Percentiles rank a stretch among this genome's conserved stretches.
Evolutionary conservation across 2,888 invertebrate species (phyloP).

Genomic region (Choreutis nemorana): DNA sequence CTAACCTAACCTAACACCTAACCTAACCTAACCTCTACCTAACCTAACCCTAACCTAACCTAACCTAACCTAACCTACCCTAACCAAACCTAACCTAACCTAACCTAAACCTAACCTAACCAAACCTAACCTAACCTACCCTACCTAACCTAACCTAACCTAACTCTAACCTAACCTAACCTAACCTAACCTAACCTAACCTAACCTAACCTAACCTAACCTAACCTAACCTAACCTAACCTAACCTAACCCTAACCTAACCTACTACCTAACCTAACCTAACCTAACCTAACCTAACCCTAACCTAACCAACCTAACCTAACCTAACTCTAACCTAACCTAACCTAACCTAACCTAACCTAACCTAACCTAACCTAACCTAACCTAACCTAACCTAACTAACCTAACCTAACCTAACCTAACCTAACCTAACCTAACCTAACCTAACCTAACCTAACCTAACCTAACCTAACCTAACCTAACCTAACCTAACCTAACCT

Average conservation of each 20-base stretch:
- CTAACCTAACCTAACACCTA: slow-evolving; percentile 2
- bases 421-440: slow-evolving; percentile 10
- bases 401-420: slow-evolving; percentile 8
- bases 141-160: slow-evolving; percentile 9
- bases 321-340: slow-evolving; percentile 10
- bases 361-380: slow-evolving; percentile 11
- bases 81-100: slow-evolving; percentile 1
- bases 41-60: slow-evolving; percentile 1
- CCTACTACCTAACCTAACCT: slow-evolving; percentile 8
- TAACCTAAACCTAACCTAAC: slow-evolving; percentile 1
- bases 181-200: slow-evolving; percentile 7
- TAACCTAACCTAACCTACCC: slow-evolving; percentile 1
- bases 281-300: slow-evolving; percentile 11
- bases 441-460: slow-evolving; percentile 9
- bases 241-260: slow-evolving; percentile 12
- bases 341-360: slow-evolving; percentile 9
- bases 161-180: slow-evolving; percentile 9
- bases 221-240: slow-evolving; percentile 9
- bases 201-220: slow-evolving; percentile 9
- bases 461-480: slow-evolving; percentile 6
- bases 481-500: slow-evolving; percentile 2
- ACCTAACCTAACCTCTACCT: slow-evolving; percentile 2
- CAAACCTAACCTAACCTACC: slow-evolving; percentile 2
- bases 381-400: slow-evolving; percentile 10
- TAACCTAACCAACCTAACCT: slow-evolving; percentile 9